These are phyloP conservation scores for Abrostola tripartita DNA, from an alignment of 2,888 invertebrate species.

Conservation along the genomic window DNA sequence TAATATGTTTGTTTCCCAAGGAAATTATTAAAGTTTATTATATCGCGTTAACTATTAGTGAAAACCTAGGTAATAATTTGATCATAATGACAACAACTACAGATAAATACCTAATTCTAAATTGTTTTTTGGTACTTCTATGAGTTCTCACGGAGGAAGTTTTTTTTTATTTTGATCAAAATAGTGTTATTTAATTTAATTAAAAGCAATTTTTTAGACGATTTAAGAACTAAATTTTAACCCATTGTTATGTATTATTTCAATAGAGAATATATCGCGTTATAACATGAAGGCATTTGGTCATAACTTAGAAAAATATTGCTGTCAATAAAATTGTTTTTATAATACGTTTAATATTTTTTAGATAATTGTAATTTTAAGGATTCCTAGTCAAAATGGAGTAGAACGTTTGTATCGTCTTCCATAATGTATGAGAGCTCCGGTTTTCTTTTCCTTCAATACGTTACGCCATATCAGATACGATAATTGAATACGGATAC, in stretches of 20 bases:
- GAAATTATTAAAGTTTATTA: slow-evolving; percentile 85
- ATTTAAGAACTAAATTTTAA: neutral
- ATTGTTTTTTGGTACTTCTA: slow-evolving; percentile 19
- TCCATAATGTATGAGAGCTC: slow-evolving; percentile 81
- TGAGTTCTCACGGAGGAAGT: slow-evolving; percentile 3
- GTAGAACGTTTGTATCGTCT: slow-evolving; percentile 82
- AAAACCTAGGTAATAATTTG: slow-evolving; percentile 71
- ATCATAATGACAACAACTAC: slow-evolving; percentile 62
- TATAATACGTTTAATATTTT: slow-evolving; percentile 45
- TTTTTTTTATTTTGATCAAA: slow-evolving; percentile 16
- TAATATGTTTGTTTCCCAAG: slow-evolving; percentile 82
- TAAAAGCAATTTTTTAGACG: neutral
- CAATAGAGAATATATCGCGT: too few relatives aligned
- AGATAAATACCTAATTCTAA: slow-evolving; percentile 23
- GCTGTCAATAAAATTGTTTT: slow-evolving; percentile 47
- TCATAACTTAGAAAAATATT: slow-evolving; percentile 37
- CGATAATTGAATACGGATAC: slow-evolving; percentile 65
- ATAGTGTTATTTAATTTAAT: slow-evolving; percentile 12
- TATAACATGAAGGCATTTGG: slow-evolving; percentile 21
- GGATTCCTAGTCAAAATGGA: slow-evolving; percentile 69
- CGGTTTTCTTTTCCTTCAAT: slow-evolving; percentile 72
- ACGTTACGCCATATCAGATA: slow-evolving; percentile 68
- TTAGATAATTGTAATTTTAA: slow-evolving; percentile 53
- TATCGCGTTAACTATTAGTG: slow-evolving; percentile 82
- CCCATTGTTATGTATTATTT: too few relatives aligned